A percentile compares a stretch with the other conserved stretches of the same genome.
phyloP scores from a whole-genome alignment of 2,113 vertebrate species.

The Ictalurus furcatus region DNA sequence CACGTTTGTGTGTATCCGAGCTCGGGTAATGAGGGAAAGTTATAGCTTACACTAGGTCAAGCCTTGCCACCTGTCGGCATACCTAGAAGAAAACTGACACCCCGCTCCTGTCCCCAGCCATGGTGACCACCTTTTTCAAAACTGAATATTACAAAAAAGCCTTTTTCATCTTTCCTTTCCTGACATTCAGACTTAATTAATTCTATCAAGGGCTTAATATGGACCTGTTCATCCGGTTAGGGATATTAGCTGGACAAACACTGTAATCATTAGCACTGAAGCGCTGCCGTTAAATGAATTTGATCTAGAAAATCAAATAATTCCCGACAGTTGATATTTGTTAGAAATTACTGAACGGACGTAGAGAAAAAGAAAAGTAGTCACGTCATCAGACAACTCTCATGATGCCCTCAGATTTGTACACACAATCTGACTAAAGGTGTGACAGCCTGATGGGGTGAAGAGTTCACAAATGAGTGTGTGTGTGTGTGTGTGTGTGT shows the following conservation, averaged over 20 bases:
- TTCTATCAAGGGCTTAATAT: not conserved
- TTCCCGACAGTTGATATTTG: not conserved
- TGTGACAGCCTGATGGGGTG: slow-evolving; percentile 25
- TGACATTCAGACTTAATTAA: not conserved
- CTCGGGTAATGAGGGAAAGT: slow-evolving; percentile 18
- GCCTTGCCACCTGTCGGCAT: slow-evolving; percentile 56
- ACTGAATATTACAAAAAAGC: not conserved
- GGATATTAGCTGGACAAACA: slow-evolving; percentile 16
- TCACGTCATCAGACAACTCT: not conserved
- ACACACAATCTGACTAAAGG: not conserved
- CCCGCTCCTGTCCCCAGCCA: slow-evolving; percentile 15
- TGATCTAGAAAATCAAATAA: not conserved
- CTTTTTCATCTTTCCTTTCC: not conserved
- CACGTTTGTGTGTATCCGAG: not conserved
- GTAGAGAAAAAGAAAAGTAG: not conserved
- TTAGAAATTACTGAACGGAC: not conserved
- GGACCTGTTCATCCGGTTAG: slow-evolving; percentile 23
- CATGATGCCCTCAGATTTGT: not conserved
- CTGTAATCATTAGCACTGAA: not conserved
- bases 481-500: slow-evolving; percentile 5
- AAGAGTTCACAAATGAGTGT: slow-evolving; percentile 14
- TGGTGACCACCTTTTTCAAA: slow-evolving; percentile 35
- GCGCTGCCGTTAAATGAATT: not conserved
- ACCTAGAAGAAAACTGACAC: slow-evolving; percentile 60
- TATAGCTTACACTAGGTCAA: slow-evolving; percentile 31